These are phyloP conservation scores for Clarias laeviceps DNA, from an alignment of 2,797 vertebrate species.

Conservation along the genomic window DNA sequence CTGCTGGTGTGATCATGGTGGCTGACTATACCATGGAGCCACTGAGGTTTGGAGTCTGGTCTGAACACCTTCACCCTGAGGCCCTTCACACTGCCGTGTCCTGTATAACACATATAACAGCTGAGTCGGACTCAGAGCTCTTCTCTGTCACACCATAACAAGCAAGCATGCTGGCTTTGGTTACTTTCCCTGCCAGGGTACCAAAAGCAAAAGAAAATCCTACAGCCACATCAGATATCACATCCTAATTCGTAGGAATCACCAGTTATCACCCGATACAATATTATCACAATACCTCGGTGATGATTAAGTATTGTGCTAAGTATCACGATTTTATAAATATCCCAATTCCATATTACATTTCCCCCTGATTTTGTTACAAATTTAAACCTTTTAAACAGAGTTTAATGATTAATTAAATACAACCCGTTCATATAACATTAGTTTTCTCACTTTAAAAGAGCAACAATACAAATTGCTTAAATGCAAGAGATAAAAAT, in stretches of 20 bases:
- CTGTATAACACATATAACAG: slow-evolving; percentile 41
- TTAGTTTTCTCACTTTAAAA: no score
- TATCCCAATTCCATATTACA: no score
- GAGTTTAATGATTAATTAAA: no score
- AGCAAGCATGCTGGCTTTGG: neutral
- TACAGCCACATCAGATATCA: neutral
- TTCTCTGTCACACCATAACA: neutral
- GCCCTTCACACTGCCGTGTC: slow-evolving; percentile 78
- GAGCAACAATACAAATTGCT: no score
- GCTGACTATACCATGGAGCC: slow-evolving; percentile 86
- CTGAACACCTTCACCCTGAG: slow-evolving; percentile 85
- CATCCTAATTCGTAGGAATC: neutral
- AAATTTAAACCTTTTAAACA: no score
- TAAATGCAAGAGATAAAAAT: no score
- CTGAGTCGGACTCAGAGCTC: neutral
- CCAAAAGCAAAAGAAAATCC: neutral
- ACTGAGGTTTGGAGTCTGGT: slow-evolving; percentile 87
- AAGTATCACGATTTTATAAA: no score
- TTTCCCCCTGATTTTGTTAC: no score
- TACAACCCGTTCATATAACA: no score
- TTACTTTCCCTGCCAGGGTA: neutral
- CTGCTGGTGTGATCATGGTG: slow-evolving; percentile 85
- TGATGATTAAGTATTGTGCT: no score
- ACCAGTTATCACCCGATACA: no score
- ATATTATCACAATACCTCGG: no score